Evolutionary conservation across 2,797 vertebrate species (phyloP).

Genomic region (Prunella strophiata): DNA sequence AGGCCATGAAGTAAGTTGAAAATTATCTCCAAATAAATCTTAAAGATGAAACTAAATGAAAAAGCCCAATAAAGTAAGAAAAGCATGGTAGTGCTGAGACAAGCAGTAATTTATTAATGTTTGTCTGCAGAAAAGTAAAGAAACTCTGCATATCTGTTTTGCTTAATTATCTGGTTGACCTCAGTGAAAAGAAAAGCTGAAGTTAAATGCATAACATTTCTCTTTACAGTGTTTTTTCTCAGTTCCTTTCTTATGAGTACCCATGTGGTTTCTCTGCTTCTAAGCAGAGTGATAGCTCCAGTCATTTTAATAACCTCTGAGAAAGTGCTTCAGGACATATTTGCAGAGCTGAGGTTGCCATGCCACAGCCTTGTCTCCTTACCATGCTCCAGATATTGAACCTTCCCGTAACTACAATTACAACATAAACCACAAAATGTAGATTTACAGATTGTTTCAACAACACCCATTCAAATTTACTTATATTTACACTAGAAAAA

Average conservation of each 20-base stretch:
- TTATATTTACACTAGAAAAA: slow-evolving; percentile 99
- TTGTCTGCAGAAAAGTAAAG: slow-evolving; percentile 72
- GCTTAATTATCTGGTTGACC: slow-evolving; percentile 79
- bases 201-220: slow-evolving; percentile 74
- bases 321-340: slow-evolving; percentile 82
- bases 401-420: slow-evolving; percentile 99
- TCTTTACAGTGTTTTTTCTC: slow-evolving; percentile 45
- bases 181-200: slow-evolving; percentile 58
- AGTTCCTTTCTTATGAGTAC: slow-evolving; percentile 71
- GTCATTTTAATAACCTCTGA: slow-evolving; percentile 80
- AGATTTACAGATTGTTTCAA: slow-evolving; percentile 95
- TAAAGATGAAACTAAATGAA: slow-evolving; percentile 13
- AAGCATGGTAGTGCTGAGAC: neutral
- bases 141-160: slow-evolving; percentile 63
- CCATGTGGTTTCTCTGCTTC: slow-evolving; percentile 79
- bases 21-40: slow-evolving; percentile 39
- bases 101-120: slow-evolving; percentile 67
- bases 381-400: slow-evolving; percentile 97
- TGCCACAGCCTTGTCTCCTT: slow-evolving; percentile 92
- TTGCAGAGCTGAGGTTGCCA: slow-evolving; percentile 87
- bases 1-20: slow-evolving; percentile 34
- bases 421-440: slow-evolving; percentile 95
- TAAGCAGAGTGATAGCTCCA: slow-evolving; percentile 75
- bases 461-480: slow-evolving; percentile 98
- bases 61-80: neutral